Evolutionary conservation across 1,140 invertebrate genomes (phyloP).

Genomic region (Wiebesia pumilae): DNA sequence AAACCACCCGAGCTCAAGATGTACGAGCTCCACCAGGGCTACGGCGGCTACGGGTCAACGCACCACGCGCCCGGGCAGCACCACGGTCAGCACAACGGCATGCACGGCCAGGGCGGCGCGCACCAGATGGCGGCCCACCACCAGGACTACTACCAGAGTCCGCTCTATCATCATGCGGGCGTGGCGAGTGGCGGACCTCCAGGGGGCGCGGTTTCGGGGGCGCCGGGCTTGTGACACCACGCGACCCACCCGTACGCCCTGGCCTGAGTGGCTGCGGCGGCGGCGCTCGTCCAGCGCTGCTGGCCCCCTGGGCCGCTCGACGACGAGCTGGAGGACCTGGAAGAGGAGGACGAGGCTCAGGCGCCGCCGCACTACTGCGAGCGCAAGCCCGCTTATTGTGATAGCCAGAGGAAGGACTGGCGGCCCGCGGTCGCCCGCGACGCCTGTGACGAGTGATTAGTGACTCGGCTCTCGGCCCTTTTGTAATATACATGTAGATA

Average conservation of each 20-base stretch:
- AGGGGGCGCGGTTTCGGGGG: conserved; percentile 73
- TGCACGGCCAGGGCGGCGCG: conserved; percentile 70
- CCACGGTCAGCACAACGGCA: conserved; percentile 72
- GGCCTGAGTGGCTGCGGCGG: conserved; percentile 77
- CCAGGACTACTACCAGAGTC: conserved; percentile 88
- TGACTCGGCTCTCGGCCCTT: conserved; percentile 50
- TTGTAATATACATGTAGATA: conserved; percentile 75
- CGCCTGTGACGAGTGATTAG: conserved; percentile 38
- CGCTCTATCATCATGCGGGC: conserved; percentile 82
- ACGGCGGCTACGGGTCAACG: conserved; percentile 59
- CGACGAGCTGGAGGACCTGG: conserved; percentile 49
- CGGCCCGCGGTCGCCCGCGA: conserved; percentile 1
- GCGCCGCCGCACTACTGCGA: conserved; percentile 35
- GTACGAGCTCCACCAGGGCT: conserved; percentile 78
- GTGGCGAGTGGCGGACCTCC: conserved; percentile 70
- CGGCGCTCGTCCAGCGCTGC: conserved; percentile 44
- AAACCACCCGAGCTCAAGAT: conserved; percentile 82
- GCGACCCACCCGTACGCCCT: conserved; percentile 78
- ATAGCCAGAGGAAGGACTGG: conserved; percentile 40
- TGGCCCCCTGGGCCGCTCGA: conserved; percentile 50
- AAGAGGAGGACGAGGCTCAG: conserved; percentile 60
- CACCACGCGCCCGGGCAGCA: conserved; percentile 49
- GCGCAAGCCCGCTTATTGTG: conserved; percentile 42
- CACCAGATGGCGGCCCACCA: conserved; percentile 75
- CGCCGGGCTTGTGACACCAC: conserved; percentile 84